Conservation (phyloP, 2,888 invertebrate genomes). For the Herminia tarsipennalis region DNA sequence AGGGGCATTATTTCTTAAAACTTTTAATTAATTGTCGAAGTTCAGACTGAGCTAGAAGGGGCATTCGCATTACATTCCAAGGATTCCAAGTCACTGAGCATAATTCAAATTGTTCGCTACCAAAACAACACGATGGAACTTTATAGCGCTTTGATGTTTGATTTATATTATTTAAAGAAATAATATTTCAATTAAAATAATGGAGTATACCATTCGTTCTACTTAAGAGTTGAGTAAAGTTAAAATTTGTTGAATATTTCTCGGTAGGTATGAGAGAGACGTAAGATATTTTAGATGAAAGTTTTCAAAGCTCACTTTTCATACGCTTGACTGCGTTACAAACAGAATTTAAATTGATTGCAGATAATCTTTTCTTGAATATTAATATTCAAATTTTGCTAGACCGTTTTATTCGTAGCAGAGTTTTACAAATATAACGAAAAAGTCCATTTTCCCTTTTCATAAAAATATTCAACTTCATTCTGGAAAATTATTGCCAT, state of each 20-base stretch:
- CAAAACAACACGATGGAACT: slow-evolving; percentile 54
- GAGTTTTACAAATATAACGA: not conserved
- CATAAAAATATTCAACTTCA: slow-evolving; percentile 21
- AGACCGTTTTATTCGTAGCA: slow-evolving; percentile 5
- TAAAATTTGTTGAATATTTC: slow-evolving; percentile 12
- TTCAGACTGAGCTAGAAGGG: slow-evolving; percentile 51
- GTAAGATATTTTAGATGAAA: slow-evolving; percentile 3
- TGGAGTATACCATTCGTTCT: slow-evolving; percentile 17
- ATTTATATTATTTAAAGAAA: slow-evolving; percentile 31
- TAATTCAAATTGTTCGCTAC: slow-evolving; percentile 64
- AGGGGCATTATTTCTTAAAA: slow-evolving; percentile 65
- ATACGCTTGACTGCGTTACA: not conserved
- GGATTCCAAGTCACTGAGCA: slow-evolving; percentile 62
- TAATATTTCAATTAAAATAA: slow-evolving; percentile 27
- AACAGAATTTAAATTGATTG: slow-evolving; percentile 4
- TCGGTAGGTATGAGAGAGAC: not conserved
- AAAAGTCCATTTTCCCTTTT: slow-evolving; percentile 12
- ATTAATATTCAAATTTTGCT: not conserved
- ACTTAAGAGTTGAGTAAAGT: slow-evolving; percentile 7
- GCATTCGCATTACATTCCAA: slow-evolving; percentile 57
- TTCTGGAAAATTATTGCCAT: slow-evolving; percentile 37
- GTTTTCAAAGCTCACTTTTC: slow-evolving; percentile 6
- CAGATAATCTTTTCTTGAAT: slow-evolving; percentile 2
- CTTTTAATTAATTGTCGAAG: slow-evolving; percentile 75
- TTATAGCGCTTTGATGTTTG: slow-evolving; percentile 49